Evolutionary conservation across 2,797 vertebrate species (phyloP), one percentile per base, ranked within the genome.

Genomic region (Allobates femoralis): DNA sequence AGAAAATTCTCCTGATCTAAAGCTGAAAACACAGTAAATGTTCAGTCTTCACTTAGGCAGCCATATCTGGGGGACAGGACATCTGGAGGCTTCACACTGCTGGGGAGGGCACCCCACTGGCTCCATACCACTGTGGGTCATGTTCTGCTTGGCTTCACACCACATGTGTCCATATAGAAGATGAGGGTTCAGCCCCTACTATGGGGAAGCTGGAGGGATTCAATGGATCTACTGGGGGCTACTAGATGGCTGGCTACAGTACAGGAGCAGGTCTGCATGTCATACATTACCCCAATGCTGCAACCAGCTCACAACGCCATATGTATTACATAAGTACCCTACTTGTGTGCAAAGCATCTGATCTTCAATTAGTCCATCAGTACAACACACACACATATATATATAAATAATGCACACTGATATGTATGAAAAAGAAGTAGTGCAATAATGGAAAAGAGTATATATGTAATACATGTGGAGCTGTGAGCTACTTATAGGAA

Each of bases 1-100:
- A 90, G 81, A 90, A 50, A 53, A 84, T 89, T 83, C 87, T 89
- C 89, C 82, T 84, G 67, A 86, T 75, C 83, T 88, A 85, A 41
- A 80, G 87, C 69, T 66, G 79, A 85, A 90, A 90, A 93, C 92
- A 93, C 90, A 89, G 86, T 94, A 90, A 88, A 62, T 37, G 16
- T 8, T 37, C 55, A 15, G 21, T 56, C 23, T 56, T 30, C 71
- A 51, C 19, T 41, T 41, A 85, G 60, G 23, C 18, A 71, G 21
- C 15, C 34, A 85, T 71, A 71, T 46, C 30, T 73, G 78, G 28
- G 37, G 12, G 62, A 66, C 50, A 53, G 50, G 50, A 53, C 62
- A 79, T 16, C 67, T 79, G 46, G 19, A 51, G 19, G 32, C 21
- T 62, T 10, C 64, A 81, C 51, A 34, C 50, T 60, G 32, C 66